These are phyloP conservation scores for Solenopsis invicta DNA, from an alignment of 1,140 invertebrate genomes.

Conservation along the genomic window DNA sequence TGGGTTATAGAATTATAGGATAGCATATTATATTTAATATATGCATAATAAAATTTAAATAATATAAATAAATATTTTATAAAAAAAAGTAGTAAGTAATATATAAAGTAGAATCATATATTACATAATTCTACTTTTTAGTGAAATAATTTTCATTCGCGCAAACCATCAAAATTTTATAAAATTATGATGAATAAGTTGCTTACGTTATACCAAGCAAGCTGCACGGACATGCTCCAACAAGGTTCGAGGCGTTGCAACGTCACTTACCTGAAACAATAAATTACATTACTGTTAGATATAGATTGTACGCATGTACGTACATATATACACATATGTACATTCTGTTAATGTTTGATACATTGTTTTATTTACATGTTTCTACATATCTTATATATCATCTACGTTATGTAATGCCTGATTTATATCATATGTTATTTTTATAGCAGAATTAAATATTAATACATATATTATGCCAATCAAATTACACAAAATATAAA, in stretches of 20 bases:
- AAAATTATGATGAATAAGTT: slow-evolving; percentile 80
- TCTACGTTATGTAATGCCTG: neutral
- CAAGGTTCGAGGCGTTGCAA: slow-evolving; percentile 81
- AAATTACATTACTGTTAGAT: slow-evolving; percentile 86
- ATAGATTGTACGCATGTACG: slow-evolving; percentile 81
- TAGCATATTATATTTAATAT: neutral
- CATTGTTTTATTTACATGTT: neutral
- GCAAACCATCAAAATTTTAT: slow-evolving; percentile 49
- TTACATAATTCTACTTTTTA: slow-evolving; percentile 35
- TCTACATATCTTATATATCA: neutral
- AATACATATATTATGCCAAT: neutral
- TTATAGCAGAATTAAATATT: neutral
- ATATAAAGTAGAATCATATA: neutral
- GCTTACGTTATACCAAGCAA: slow-evolving; percentile 85
- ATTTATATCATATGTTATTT: neutral
- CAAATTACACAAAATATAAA: neutral
- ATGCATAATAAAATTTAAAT: neutral
- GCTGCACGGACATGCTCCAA: slow-evolving; percentile 80
- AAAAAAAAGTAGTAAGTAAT: neutral
- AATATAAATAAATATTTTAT: neutral
- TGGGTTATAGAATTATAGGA: neutral
- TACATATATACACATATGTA: slow-evolving; percentile 69
- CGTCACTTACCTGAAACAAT: slow-evolving; percentile 88
- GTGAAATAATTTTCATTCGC: slow-evolving; percentile 33
- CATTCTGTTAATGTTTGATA: neutral